Percentiles rank a stretch among this genome's conserved stretches.
These are phyloP conservation scores for Otolemur garnettii DNA, from an alignment of 2,113 vertebrate species.

Conservation along the genomic window DNA sequence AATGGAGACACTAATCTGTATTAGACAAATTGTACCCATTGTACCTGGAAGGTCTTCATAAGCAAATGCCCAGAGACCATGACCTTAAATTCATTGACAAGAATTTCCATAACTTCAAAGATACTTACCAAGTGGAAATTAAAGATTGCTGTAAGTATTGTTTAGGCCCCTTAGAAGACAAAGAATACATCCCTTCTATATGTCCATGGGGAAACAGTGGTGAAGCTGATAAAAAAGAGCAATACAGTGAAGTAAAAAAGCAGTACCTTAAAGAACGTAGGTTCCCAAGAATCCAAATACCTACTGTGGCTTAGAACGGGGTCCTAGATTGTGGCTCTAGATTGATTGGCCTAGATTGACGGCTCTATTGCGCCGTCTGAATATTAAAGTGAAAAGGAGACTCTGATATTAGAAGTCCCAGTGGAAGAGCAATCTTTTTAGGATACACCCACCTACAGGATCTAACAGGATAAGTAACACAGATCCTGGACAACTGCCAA, in stretches of 20 bases:
- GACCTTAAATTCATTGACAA: neutral
- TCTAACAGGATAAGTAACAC: neutral
- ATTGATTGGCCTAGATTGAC: too few species aligned
- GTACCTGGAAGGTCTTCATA: neutral
- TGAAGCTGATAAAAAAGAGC: neutral
- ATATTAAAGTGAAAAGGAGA: neutral
- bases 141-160: neutral
- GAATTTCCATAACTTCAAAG: neutral
- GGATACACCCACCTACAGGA: neutral
- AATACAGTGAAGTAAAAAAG: neutral
- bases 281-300: neutral
- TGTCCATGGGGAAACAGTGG: neutral
- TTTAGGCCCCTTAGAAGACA: neutral
- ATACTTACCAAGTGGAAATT: neutral
- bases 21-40: neutral
- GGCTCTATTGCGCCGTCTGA: neutral
- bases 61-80: neutral
- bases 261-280: neutral
- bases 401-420: neutral
- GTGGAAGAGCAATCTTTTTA: neutral
- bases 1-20: neutral
- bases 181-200: neutral
- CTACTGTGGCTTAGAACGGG: neutral
- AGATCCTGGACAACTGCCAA: neutral
- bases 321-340: neutral